Evolutionary conservation across 2,888 invertebrate species (phyloP).

Genomic region (Scotopteryx bipunctaria): DNA sequence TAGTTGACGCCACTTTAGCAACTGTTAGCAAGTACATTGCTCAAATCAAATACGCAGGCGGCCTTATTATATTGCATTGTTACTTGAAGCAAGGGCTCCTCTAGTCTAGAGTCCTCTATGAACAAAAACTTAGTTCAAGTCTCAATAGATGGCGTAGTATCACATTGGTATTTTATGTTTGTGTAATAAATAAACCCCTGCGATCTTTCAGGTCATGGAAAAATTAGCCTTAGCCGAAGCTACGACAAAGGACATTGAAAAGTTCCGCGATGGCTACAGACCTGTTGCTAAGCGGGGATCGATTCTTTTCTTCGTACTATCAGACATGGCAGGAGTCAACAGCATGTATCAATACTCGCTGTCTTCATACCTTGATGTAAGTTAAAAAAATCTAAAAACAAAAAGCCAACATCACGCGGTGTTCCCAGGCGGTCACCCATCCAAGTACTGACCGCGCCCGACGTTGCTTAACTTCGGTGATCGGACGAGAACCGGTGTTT

Average conservation of each 20-base stretch:
- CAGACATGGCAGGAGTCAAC: constrained; percentile 95
- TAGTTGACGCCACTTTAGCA: no score
- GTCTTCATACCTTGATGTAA: constrained; percentile 89
- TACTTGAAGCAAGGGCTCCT: no score
- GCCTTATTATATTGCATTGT: no score
- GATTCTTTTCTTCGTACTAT: constrained; percentile 94
- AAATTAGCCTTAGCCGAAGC: constrained; percentile 90
- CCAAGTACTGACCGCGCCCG: constrained; percentile 70
- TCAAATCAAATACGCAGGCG: background rate
- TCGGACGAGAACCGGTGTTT: constrained; percentile 69
- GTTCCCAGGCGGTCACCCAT: constrained; percentile 67
- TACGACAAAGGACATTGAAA: constrained; percentile 92
- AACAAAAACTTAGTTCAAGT: no score
- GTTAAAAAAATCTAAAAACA: constrained; percentile 33
- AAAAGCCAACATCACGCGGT: constrained; percentile 53
- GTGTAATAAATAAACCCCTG: no score
- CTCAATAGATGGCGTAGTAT: no score
- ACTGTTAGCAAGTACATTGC: background rate
- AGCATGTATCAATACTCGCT: constrained; percentile 97
- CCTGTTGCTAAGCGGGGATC: constrained; percentile 94
- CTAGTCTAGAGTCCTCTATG: no score
- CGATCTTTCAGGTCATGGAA: constrained; percentile 84
- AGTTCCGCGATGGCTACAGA: constrained; percentile 92
- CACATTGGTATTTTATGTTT: no score
- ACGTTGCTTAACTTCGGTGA: constrained; percentile 77